Percentiles rank a stretch among this genome's conserved stretches.
Evolutionary conservation across 2,797 vertebrate species (phyloP).

Genomic region (Florisuga fusca): DNA sequence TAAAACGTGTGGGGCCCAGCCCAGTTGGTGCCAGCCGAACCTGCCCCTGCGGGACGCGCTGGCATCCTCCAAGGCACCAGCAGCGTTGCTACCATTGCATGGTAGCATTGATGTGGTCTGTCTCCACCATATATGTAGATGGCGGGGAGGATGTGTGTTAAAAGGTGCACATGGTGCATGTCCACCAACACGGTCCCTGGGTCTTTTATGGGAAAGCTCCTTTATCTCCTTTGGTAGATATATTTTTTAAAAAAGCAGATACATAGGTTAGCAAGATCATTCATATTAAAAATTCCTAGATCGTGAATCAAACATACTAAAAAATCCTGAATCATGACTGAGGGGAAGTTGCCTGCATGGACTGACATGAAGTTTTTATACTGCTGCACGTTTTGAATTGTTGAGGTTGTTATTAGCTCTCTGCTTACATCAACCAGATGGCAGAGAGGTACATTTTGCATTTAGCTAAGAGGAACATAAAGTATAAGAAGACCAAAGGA

Average conservation of each 20-base stretch:
- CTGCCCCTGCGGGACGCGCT: rapidly evolving
- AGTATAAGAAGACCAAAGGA: not conserved
- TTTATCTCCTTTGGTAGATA: rapidly evolving
- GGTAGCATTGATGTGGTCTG: too few relatives aligned
- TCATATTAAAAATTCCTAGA: not conserved
- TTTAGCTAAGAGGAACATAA: not conserved
- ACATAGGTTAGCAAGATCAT: not conserved
- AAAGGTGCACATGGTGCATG: rapidly evolving
- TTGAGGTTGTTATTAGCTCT: not conserved
- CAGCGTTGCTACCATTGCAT: not conserved
- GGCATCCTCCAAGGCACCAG: not conserved
- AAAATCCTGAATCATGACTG: too few relatives aligned
- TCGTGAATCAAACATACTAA: rapidly evolving
- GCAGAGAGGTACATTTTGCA: not conserved
- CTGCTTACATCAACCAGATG: not conserved
- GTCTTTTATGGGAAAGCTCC: not conserved
- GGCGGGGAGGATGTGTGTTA: rapidly evolving
- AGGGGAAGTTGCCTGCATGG: not conserved
- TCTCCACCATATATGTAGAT: too few relatives aligned
- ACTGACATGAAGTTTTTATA: not conserved
- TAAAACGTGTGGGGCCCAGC: too few relatives aligned
- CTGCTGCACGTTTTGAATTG: not conserved
- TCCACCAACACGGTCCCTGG: not conserved
- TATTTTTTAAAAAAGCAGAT: not conserved
- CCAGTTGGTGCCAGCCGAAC: not conserved